phyloP scores from a whole-genome alignment of 2,888 invertebrate species.

The Rugalucina vietnamica region DNA sequence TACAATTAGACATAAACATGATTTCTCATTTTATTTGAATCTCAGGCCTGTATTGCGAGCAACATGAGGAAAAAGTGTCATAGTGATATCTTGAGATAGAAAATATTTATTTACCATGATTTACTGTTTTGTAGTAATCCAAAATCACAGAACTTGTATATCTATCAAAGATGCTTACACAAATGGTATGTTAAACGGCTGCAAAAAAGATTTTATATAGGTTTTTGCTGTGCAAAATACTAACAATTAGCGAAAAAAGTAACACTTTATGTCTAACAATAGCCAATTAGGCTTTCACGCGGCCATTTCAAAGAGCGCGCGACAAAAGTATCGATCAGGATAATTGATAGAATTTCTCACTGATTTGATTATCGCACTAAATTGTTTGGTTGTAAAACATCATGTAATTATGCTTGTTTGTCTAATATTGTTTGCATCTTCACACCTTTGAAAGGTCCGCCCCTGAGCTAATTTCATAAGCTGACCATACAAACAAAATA shows the following conservation, averaged over 20 bases:
- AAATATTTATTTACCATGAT: neutral
- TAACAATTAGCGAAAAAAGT: neutral
- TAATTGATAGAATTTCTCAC: constrained; percentile 30
- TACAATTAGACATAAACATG: too few relatives aligned
- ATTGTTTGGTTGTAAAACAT: neutral
- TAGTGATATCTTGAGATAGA: neutral
- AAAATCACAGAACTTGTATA: neutral
- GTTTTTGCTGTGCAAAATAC: neutral
- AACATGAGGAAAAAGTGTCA: neutral
- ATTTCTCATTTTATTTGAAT: neutral
- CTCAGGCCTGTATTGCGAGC: too few relatives aligned
- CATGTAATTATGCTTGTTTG: neutral
- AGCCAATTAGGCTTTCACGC: constrained; percentile 2
- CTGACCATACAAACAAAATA: neutral
- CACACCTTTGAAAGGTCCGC: neutral
- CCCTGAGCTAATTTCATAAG: neutral
- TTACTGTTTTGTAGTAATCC: neutral
- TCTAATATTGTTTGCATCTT: neutral
- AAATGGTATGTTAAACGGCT: neutral
- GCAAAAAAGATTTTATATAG: neutral
- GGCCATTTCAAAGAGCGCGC: constrained; percentile 13
- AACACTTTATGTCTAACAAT: constrained; percentile 7
- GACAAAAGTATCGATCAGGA: constrained; percentile 17
- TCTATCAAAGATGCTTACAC: neutral
- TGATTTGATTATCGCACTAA: neutral